Base-by-base conservation (phyloP, 2,888 invertebrate genomes). In the Trissoscelio sp. region DNA sequence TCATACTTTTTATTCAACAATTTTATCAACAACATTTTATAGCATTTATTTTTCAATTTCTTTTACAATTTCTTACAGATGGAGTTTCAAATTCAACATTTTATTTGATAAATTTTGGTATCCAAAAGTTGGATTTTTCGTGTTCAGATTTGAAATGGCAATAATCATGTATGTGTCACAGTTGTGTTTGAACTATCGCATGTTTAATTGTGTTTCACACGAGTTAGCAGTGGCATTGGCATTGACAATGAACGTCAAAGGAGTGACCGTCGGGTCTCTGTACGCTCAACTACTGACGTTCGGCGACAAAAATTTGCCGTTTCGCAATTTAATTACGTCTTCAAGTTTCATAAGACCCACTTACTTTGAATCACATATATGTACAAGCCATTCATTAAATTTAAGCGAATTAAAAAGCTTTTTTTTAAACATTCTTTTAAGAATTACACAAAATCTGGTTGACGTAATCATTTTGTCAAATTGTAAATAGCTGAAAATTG, bases 171-270 rank as follows among this genome's bases (percentile, higher is more conserved):
- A 51, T 44, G 31, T 4, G 62, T 62, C 16, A 58, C 16, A 64
- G 42, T 70, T 39, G 72, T 60, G 16, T 70, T 70, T 46, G 39
- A 78, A 62, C 18, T 37, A 42, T 67, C 5, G 77, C 53, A 55
- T 62, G 75, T 77, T 67, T 67, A 78, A 70, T 48, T 69, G 60
- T 69, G 34, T 73, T 79, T 60, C 53, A 46, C 73, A 46, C 53
- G 48, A 31, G 42, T 9, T 53, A 46, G 67, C 16, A 69, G 42
- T 24, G 57, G 48, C 62, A 69, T 77, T 77, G 77, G 62, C 70
- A 55, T 64, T 80, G 67, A 64, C 58, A 75, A 70, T 75, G 53
- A 77, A 77, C 75, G 70, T 77, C 66, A 75, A 70, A 80, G 22
- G 48, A 70, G 28, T 55, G 58, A 70, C 51, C 74, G 62, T 39